Percentiles rank a stretch among this genome's conserved stretches.
Evolutionary conservation across 2,797 vertebrate species (phyloP).

Genomic region (Adelosebastes latens): DNA sequence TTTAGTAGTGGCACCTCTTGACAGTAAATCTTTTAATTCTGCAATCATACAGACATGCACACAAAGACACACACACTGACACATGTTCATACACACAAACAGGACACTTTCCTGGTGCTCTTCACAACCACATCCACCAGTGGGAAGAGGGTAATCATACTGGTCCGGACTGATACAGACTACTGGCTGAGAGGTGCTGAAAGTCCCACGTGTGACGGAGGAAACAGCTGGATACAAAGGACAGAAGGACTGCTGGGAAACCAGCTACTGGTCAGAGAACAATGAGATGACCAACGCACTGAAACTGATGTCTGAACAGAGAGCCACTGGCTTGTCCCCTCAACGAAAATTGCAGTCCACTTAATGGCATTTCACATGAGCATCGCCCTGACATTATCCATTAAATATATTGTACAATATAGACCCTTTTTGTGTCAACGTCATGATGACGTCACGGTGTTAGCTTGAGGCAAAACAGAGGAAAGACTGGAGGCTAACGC

Average conservation of each 20-base stretch:
- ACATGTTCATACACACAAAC: constrained; percentile 46
- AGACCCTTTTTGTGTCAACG: no score
- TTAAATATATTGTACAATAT: constrained; percentile 7
- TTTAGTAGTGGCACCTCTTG: constrained; percentile 75
- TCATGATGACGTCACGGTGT: no score
- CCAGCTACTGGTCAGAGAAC: constrained; percentile 70
- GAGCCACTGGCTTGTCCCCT: constrained; percentile 36
- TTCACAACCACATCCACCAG: constrained; percentile 70
- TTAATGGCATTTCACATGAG: constrained; percentile 55
- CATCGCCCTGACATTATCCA: constrained; percentile 41
- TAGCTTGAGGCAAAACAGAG: no score
- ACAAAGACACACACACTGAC: constrained; percentile 27
- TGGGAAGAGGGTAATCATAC: constrained; percentile 55
- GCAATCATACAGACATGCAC: constrained; percentile 51
- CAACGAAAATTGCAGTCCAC: constrained; percentile 39
- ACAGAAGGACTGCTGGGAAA: constrained; percentile 70
- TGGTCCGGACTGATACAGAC: constrained; percentile 56
- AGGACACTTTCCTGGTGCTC: constrained; percentile 77
- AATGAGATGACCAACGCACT: constrained; percentile 60
- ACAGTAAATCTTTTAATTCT: constrained; percentile 52
- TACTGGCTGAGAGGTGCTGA: constrained; percentile 71
- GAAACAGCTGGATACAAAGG: constrained; percentile 84
- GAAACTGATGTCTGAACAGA: constrained; percentile 5
- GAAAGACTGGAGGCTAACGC: no score
- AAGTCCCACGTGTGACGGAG: constrained; percentile 75